A percentile compares a stretch with the other conserved stretches of the same genome.
Evolutionary conservation across 1,140 invertebrate species (phyloP).

Genomic region (Idris sp.): DNA sequence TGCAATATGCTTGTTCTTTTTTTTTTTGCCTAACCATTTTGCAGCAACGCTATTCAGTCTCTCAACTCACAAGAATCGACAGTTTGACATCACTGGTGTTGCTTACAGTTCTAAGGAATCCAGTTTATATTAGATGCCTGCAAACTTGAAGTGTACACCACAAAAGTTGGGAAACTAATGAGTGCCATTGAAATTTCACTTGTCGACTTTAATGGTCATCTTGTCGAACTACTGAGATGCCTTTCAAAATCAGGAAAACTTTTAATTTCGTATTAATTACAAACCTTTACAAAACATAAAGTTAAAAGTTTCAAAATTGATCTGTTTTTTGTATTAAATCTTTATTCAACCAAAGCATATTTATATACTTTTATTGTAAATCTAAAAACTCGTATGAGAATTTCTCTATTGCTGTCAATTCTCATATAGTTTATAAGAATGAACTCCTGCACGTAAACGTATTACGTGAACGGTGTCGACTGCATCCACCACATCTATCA

Average conservation of each 20-base stretch:
- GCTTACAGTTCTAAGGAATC: conserved; percentile 25
- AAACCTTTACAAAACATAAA: too few species aligned
- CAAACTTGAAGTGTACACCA: conserved; percentile 1
- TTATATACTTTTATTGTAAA: conserved; percentile 6
- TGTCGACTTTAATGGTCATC: conserved; percentile 27
- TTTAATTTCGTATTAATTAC: too few species aligned
- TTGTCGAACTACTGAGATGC: conserved; percentile 5
- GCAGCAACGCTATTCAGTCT: conserved; percentile 49
- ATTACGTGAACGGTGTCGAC: conserved; percentile 55
- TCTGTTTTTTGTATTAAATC: too few species aligned
- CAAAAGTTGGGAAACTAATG: conserved; percentile 16
- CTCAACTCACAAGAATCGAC: conserved; percentile 55
- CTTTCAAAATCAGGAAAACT: too few species aligned
- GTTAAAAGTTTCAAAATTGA: too few species aligned
- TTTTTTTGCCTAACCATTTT: conserved; percentile 32
- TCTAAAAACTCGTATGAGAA: conserved; percentile 30
- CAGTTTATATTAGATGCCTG: conserved; percentile 20
- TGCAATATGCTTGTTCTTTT: conserved; percentile 25
- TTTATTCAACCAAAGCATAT: too few species aligned
- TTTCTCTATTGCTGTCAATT: conserved; percentile 31
- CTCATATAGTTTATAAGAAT: conserved; percentile 36
- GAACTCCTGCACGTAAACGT: conserved; percentile 47
- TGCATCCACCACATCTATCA: conserved; percentile 60
- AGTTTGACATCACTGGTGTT: conserved; percentile 34
- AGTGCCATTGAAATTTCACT: conserved; percentile 12